These are phyloP conservation scores for Pseudomyrmex cubaensis DNA, from an alignment of 1,140 invertebrate genomes.

Conservation along the genomic window DNA sequence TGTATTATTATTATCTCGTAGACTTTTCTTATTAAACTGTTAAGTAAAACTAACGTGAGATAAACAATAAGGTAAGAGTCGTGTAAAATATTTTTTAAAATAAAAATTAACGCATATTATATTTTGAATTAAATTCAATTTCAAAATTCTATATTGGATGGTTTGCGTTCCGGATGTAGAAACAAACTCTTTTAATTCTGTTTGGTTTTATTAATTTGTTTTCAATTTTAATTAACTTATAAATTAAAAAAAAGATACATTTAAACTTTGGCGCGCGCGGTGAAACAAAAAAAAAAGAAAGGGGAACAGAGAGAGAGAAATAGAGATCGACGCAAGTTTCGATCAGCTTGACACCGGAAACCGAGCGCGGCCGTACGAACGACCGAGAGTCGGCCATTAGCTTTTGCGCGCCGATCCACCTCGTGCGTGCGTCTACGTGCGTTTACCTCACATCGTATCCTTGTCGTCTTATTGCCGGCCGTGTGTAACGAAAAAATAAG, in stretches of 20 bases:
- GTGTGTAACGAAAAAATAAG: constrained; percentile 75
- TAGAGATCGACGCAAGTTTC: background rate
- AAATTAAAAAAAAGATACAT: background rate
- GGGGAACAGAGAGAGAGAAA: background rate
- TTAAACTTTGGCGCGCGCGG: constrained; percentile 13
- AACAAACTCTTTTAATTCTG: too few species aligned
- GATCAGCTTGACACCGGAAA: constrained; percentile 74
- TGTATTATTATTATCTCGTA: too few species aligned
- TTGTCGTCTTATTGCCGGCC: constrained; percentile 72
- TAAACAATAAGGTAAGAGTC: too few species aligned
- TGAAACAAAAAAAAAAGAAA: background rate
- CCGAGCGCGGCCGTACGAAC: constrained; percentile 72
- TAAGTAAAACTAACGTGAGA: too few species aligned
- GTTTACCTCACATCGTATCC: constrained; percentile 73
- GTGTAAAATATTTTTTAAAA: too few species aligned
- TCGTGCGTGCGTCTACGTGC: constrained; percentile 66
- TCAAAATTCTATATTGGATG: too few species aligned
- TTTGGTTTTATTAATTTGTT: too few species aligned
- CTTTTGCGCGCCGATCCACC: constrained; percentile 71
- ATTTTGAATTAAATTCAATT: too few species aligned
- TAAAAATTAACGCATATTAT: too few species aligned
- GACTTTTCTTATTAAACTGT: too few species aligned
- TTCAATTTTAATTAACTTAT: too few species aligned
- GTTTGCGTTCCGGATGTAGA: too few species aligned
- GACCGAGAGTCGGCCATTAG: constrained; percentile 73